phyloP scores from a whole-genome alignment of 2,888 invertebrate genomes.

The Mayetiola destructor region DNA sequence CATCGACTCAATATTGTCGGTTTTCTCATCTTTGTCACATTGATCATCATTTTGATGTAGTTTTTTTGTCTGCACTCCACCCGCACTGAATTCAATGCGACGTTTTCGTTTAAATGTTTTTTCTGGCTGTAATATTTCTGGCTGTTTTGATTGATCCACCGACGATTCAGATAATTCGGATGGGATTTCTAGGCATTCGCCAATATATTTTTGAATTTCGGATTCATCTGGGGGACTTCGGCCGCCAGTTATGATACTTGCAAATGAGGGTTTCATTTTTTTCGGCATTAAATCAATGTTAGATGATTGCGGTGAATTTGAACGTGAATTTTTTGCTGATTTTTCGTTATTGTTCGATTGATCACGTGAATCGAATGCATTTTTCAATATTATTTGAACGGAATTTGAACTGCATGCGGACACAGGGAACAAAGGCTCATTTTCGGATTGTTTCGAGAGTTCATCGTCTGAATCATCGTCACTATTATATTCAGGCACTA shows the following conservation, averaged over 20 bases:
- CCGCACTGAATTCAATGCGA: constrained; percentile 34
- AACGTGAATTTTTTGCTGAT: not conserved
- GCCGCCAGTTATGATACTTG: constrained; percentile 20
- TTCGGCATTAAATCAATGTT: not conserved
- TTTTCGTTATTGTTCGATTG: not conserved
- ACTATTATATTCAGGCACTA: constrained; percentile 18
- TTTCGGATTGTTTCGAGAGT: not conserved
- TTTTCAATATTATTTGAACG: not conserved
- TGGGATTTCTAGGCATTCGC: constrained; percentile 15
- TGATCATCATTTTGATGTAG: not conserved
- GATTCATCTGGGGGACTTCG: constrained; percentile 18
- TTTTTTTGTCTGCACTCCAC: not conserved
- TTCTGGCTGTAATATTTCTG: constrained; percentile 21
- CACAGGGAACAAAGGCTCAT: constrained; percentile 6
- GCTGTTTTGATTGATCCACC: not conserved
- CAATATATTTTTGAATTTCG: constrained; percentile 18
- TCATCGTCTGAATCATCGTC: constrained; percentile 18
- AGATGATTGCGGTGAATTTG: not conserved
- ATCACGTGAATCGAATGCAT: not conserved
- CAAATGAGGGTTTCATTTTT: constrained; percentile 15
- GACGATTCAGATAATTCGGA: constrained; percentile 16
- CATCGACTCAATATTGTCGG: not conserved
- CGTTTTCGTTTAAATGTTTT: constrained; percentile 42
- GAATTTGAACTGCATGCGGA: not conserved
- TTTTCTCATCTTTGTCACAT: not conserved